Conservation (phyloP, 2,113 vertebrate genomes). For the Romanogobio albipinnatus region DNA sequence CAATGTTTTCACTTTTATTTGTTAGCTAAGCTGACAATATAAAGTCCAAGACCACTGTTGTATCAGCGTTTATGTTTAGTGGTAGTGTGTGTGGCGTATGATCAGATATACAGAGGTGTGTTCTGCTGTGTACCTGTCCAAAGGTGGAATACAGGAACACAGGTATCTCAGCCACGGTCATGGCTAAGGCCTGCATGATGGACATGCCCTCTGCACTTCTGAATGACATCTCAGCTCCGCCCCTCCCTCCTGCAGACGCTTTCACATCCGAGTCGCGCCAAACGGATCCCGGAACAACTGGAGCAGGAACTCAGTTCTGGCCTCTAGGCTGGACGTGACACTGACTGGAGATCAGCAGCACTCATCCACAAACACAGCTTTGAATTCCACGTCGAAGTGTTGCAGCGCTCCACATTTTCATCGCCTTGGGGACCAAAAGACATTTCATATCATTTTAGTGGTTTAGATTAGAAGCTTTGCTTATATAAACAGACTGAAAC, state of each 20-base stretch:
- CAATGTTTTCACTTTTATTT: too few species aligned
- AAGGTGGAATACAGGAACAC: slow-evolving; percentile 96
- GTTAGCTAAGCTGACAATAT: background rate
- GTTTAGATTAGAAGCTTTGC: background rate
- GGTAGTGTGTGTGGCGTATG: background rate
- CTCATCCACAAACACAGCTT: slow-evolving; percentile 4
- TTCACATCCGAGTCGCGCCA: slow-evolving; percentile 52
- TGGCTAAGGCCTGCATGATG: slow-evolving; percentile 93
- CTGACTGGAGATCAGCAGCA: slow-evolving; percentile 2
- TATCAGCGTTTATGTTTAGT: background rate
- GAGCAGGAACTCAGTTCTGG: slow-evolving; percentile 4
- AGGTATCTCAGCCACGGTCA: slow-evolving; percentile 97
- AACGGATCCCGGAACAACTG: slow-evolving; percentile 5
- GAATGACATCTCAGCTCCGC: slow-evolving; percentile 82
- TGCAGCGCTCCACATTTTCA: background rate
- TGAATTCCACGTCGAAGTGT: background rate
- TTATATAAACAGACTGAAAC: background rate
- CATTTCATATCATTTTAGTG: background rate
- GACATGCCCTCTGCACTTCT: slow-evolving; percentile 87
- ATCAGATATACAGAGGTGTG: background rate
- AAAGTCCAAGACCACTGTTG: background rate
- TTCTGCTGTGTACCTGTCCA: slow-evolving; percentile 84
- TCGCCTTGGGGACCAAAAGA: slow-evolving; percentile 32
- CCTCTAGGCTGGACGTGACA: background rate
- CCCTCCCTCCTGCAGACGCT: slow-evolving; percentile 31